Base-by-base conservation (phyloP, 2,888 invertebrate genomes). In the Epistrophe eligans region DNA sequence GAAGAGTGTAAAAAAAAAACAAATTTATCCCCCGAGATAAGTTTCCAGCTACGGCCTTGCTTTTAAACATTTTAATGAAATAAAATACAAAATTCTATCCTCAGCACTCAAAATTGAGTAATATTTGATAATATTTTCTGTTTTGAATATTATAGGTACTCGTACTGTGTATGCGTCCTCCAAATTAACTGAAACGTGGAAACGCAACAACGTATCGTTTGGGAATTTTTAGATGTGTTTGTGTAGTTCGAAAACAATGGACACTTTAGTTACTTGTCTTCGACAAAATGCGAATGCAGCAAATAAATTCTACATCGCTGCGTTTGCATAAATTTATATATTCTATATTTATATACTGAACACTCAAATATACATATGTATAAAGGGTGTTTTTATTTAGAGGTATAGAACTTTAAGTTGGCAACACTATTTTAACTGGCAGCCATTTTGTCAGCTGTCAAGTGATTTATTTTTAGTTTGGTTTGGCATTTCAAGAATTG, bases 261-360 rank as follows among this genome's bases (percentile, higher is more conserved):
- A n/a, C 38, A 15, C 74, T n/a, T 73, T 50, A 19, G 3, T 13
- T 4, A 17, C n/a, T n/a, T 58, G 17, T 35, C 10, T 57, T n/a
- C 52, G 28, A 40, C 40, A 74, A 64, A 64, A 58, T 64, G 62
- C 52, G 40, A 74, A 74, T 52, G 28, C n/a, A 32, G 50, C 45
- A 58, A 58, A 19, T 1, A 38, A 58, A 35, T 58, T 35, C 58
- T 38, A 11, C 17, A 58, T 58, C 35, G 11, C 35, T 58, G 58
- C 35, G 4, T 58, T 58, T 38, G 11, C 35, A 58, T 38, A 24
- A n/a, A 28, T 55, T 40, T 40, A 43, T 15, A n/a, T n/a, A n/a
- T 43, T 43, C 43, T 40, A 40, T 40, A 11, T 40, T 13, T 5
- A 40, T 40, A 4, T 13, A 13, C 13, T 40, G 11, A 4, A 13